Percentiles rank a stretch among this genome's conserved stretches.
These are phyloP conservation scores for Steromphala cineraria DNA, from an alignment of 2,888 invertebrate species.

Conservation along the genomic window DNA sequence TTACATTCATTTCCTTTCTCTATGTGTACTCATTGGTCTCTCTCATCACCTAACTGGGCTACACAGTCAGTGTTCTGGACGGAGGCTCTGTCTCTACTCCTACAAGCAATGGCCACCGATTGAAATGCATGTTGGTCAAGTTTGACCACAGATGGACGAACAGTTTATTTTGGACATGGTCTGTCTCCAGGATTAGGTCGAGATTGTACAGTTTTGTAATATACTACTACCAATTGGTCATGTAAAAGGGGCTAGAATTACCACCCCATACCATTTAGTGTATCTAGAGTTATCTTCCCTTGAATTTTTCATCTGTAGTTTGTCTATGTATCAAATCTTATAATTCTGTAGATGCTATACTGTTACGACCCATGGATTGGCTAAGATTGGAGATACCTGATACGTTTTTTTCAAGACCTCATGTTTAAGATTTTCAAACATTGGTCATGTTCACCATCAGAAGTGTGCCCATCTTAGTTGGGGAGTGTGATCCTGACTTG, in stretches of 20 bases:
- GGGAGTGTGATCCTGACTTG: not conserved
- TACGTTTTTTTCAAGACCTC: not conserved
- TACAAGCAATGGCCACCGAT: not conserved
- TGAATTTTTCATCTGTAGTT: constrained; percentile 15
- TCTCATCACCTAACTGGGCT: constrained; percentile 18
- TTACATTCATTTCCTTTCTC: constrained; percentile 21
- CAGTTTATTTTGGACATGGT: constrained; percentile 12
- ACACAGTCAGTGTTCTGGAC: not conserved
- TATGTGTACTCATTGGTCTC: constrained; percentile 1
- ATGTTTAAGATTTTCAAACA: not conserved
- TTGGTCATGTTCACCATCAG: constrained; percentile 11
- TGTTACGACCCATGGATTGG: constrained; percentile 7
- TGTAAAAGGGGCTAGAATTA: constrained; percentile 17
- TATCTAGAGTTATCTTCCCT: constrained; percentile 20
- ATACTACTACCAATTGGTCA: constrained; percentile 19
- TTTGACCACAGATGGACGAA: not conserved
- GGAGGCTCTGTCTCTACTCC: not conserved
- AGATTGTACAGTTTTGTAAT: constrained; percentile 21
- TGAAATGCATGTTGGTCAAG: not conserved
- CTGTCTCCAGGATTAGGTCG: constrained; percentile 12
- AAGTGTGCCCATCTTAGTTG: constrained; percentile 6
- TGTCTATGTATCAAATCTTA: not conserved
- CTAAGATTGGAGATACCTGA: constrained; percentile 11
- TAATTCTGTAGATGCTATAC: not conserved
- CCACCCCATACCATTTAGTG: constrained; percentile 13